Base-by-base conservation (phyloP, 2,797 vertebrate genomes). In the Poeciliopsis gracilis region DNA sequence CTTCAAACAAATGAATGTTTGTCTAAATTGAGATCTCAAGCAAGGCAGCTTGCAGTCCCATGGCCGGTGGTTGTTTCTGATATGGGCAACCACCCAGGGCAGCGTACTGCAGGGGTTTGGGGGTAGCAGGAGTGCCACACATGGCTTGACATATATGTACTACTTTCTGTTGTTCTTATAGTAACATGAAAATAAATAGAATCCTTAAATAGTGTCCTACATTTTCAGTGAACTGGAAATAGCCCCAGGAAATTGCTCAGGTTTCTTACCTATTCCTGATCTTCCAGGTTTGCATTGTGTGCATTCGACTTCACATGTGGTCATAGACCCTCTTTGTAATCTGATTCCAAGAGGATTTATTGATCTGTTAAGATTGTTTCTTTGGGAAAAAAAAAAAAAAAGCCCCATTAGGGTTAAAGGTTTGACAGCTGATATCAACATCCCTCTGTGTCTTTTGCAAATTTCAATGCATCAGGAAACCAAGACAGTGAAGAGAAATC, bases 301-400 rank as follows among this genome's bases (percentile, higher is more conserved):
- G 43, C 25, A 41, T 78, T 47, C 30, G 80, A 82, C 85, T 90
- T 87, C 89, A 78, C 86, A 83, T 93, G 91, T 91, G 91, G 92
- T 82, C 91, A 88, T 78, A 73, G 84, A 91, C 77, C 6, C 79
- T 53, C 86, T 84, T 81, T 88, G 94, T 78, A 94, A 95, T 77
- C 76, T 6, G 90, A 94, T 70, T 76, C 93, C 79, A n/a, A 10
- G 41, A 61, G 73, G 59, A 18, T 20, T 69, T 88, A 94, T 94
- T 92, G 93, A 95, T 95, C 91, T 94, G 93, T 94, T 93, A 93
- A 93, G 91, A 91, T 92, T 94, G 93, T 92, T 91, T 84, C 92
- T 92, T 92, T 82, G 2, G 5, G 6, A 2, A 2, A 2, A 2
- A 4, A 5, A 7, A 51, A 75, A 93, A 88, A 90, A 89, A 91